Evolutionary conservation across 2,888 invertebrate genomes (phyloP), one percentile per base, ranked within the genome.

Genomic region (Dorcus parallelipipedus): DNA sequence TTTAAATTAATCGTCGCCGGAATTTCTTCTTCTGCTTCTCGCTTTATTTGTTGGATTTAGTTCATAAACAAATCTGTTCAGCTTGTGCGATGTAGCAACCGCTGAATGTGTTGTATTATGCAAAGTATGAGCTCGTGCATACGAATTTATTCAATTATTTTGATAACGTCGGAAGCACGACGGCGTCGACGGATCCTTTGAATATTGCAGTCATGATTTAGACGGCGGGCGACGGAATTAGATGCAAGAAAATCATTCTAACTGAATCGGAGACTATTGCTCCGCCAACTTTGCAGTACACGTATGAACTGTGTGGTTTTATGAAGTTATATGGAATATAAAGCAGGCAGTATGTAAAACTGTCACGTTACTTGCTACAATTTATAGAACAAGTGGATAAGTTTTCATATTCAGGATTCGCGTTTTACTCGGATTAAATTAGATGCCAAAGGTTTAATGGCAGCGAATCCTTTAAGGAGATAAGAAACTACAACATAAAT

Each of bases 371-470:
- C 72, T 64, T 66, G 70, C 69, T 68, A 68, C 70, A 76, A 76
- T 77, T 76, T 75, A 76, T 76, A 73, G 75, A 74, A 74, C 73
- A 74, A 74, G 73, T 72, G 73, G 73, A 73, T 75, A 75, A 75
- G 71, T 76, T 75, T 74, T 72, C 73, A 69, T 70, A 64, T 58
- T 67, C 67, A 63, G 70, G 66, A 69, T 67, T 69, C 70, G 60
- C 69, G 67, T 68, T 68, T 67, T 65, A 67, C 65, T 64, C 66
- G 71, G 73, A 74, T 75, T 74, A 74, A 74, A 76, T 74, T 74
- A 73, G 71, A 73, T 69, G 71, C 69, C 69, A 66, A 69, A 71
- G 70, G 20, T 45, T 45, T 45, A 45, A 45, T 45, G 45, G 45
- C 45, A 23, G 45, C 20, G 45, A 45, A 45, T 9, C 17, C 45